These are phyloP conservation scores for Hirtodrosophila alboralis DNA, from an alignment of 2,888 invertebrate species.

Conservation along the genomic window DNA sequence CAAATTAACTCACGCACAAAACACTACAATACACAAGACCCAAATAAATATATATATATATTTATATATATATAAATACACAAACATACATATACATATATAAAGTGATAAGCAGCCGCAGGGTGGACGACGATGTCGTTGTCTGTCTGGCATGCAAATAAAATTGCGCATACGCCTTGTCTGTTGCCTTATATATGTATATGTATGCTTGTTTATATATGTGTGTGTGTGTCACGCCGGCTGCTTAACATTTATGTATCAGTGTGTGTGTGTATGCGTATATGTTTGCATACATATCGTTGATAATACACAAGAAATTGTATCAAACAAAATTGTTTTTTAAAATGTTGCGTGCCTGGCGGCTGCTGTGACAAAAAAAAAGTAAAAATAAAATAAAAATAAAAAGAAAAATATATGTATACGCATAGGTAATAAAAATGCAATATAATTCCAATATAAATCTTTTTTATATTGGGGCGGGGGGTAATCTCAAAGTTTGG, in stretches of 20 bases:
- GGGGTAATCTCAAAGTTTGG: constrained; percentile 42
- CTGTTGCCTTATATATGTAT: constrained; percentile 16
- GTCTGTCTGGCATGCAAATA: constrained; percentile 63
- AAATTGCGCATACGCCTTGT: constrained; percentile 73
- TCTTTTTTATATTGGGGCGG: too few relatives aligned
- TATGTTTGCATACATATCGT: constrained; percentile 62
- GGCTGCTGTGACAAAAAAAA: constrained; percentile 49
- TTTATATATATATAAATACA: not conserved
- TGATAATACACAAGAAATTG: constrained; percentile 66
- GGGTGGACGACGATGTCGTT: constrained; percentile 42
- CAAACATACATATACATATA: constrained; percentile 10
- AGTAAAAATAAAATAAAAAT: not conserved
- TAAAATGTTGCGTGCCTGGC: constrained; percentile 72
- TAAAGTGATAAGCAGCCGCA: constrained; percentile 71
- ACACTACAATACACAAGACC: constrained; percentile 12
- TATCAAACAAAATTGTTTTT: constrained; percentile 72
- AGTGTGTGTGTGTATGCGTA: constrained; percentile 6
- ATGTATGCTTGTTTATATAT: constrained; percentile 10
- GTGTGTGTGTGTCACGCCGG: constrained; percentile 23
- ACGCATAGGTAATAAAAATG: constrained; percentile 72
- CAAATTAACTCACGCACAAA: constrained; percentile 11
- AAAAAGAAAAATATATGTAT: constrained; percentile 23
- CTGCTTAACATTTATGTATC: constrained; percentile 24
- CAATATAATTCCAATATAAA: constrained; percentile 74
- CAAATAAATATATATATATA: not conserved